A percentile compares a stretch with the other conserved stretches of the same genome.
These are phyloP conservation scores for Archaeoteleia sp. DNA, from an alignment of 2,888 invertebrate species.

Conservation along the genomic window DNA sequence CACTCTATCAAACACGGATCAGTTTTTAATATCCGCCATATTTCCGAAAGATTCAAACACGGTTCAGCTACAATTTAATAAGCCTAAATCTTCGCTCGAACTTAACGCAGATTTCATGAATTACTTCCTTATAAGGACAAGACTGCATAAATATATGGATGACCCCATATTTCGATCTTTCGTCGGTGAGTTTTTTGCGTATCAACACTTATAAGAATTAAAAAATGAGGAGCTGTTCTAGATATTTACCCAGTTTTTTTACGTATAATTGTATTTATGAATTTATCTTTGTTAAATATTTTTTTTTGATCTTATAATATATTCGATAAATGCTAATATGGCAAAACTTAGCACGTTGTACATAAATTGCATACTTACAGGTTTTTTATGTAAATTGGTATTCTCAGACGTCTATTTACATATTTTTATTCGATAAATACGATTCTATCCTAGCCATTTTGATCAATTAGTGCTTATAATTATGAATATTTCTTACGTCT, in stretches of 20 bases:
- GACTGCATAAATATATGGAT: conserved; percentile 69
- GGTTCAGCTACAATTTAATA: conserved; percentile 63
- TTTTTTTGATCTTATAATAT: conserved; percentile 4
- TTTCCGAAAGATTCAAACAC: conserved; percentile 64
- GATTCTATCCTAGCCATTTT: too few relatives aligned
- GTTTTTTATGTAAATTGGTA: too few relatives aligned
- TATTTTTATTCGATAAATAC: too few relatives aligned
- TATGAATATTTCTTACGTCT: too few relatives aligned
- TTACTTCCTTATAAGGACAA: conserved; percentile 64
- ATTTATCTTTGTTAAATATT: not conserved
- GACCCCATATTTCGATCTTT: conserved; percentile 61
- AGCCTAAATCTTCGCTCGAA: conserved; percentile 58
- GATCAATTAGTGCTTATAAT: too few relatives aligned
- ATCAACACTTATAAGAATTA: too few relatives aligned
- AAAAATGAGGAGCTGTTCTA: not conserved
- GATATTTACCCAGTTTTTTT: too few relatives aligned
- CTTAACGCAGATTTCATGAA: conserved; percentile 64
- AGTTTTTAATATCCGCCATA: conserved; percentile 59
- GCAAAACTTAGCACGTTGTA: too few relatives aligned
- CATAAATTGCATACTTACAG: too few relatives aligned
- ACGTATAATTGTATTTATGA: not conserved
- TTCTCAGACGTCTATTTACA: too few relatives aligned
- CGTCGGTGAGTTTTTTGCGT: conserved; percentile 64
- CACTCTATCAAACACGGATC: conserved; percentile 53
- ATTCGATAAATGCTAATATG: too few relatives aligned